Conservation (phyloP, 2,797 vertebrate genomes). For the Gymnoscopelus braueri region DNA sequence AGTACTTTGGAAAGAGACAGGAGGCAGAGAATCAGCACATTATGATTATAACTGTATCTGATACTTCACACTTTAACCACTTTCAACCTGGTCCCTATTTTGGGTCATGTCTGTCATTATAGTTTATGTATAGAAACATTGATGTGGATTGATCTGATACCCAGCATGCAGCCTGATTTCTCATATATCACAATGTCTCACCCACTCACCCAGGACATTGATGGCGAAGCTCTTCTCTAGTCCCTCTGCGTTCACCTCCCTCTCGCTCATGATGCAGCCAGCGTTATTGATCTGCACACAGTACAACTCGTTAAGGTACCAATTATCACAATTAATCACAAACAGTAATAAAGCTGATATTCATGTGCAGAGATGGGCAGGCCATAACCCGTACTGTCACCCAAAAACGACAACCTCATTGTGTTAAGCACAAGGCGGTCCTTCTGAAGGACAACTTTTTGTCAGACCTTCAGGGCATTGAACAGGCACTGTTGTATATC, state of each 20-base stretch:
- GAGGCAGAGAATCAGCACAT: constrained; percentile 1
- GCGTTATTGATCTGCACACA: constrained; percentile 82
- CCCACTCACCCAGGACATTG: constrained; percentile 81
- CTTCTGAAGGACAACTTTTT: too few relatives aligned
- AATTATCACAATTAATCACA: not conserved
- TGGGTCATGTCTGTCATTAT: too few relatives aligned
- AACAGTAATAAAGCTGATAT: not conserved
- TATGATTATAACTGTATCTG: too few relatives aligned
- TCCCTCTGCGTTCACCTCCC: constrained; percentile 81
- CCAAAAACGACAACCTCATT: too few relatives aligned
- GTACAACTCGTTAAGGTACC: not conserved
- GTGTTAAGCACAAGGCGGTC: too few relatives aligned
- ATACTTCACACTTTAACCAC: too few relatives aligned
- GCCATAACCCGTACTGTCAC: too few relatives aligned
- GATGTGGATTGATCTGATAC: too few relatives aligned
- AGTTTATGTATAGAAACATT: too few relatives aligned
- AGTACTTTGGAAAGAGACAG: not conserved
- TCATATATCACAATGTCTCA: not conserved
- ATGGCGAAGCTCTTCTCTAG: constrained; percentile 83
- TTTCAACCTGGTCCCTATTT: too few relatives aligned
- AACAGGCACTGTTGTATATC: too few relatives aligned
- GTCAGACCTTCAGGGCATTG: too few relatives aligned
- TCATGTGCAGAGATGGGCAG: not conserved
- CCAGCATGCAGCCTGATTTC: not conserved
- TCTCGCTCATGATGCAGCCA: constrained; percentile 80